Evolutionary conservation across 2,888 invertebrate genomes (phyloP), one percentile per base, ranked within the genome.

Genomic region (Incurvaria masculella): DNA sequence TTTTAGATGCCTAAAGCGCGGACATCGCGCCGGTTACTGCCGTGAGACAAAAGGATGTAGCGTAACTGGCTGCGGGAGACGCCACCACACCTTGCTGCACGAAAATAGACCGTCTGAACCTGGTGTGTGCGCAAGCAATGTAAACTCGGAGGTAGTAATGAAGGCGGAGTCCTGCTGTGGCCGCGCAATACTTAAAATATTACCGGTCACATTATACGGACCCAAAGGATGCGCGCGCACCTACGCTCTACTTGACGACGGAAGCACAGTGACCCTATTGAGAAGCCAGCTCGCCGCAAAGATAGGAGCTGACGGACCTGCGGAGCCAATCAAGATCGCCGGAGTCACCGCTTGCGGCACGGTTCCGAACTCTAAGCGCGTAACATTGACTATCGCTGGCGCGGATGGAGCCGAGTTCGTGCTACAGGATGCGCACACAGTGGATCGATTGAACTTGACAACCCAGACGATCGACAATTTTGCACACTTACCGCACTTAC

Each of bases 11-110:
- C 16, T 51, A 1, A n/a, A n/a, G 10, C 44, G 23, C 2, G 41
- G 45, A 38, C 48, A 50, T 17, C 40, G 23, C 2, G 41, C 49
- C 2, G 10, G 2, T 4, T 5, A 2, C 1, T 51, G 51, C 21
- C 42, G 21, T 18, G 23, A 42, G 2, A 43, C 10, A 8, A 33
- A 33, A 40, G 20, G n/a, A n/a, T 50, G 50, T 39, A 44, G 41
- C n/a, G 23, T 45, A 4, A 41, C 44, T 18, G 33, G 39, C 21
- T 52, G 52, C 23, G 40, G 39, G 10, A 23, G 40, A n/a, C 27
- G 38, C 4, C 52, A 52, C 21, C 52, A 50, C 20, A 5, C 23
- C 2, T 17, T 42, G 19, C 46, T 52, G 18, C 52, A 52, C 33
- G 4, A 23, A n/a, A n/a, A 14, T 10, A 41, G 41, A n/a, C 41